Evolutionary conservation across 2,113 vertebrate genomes (phyloP).

Genomic region (Malurus melanocephalus): DNA sequence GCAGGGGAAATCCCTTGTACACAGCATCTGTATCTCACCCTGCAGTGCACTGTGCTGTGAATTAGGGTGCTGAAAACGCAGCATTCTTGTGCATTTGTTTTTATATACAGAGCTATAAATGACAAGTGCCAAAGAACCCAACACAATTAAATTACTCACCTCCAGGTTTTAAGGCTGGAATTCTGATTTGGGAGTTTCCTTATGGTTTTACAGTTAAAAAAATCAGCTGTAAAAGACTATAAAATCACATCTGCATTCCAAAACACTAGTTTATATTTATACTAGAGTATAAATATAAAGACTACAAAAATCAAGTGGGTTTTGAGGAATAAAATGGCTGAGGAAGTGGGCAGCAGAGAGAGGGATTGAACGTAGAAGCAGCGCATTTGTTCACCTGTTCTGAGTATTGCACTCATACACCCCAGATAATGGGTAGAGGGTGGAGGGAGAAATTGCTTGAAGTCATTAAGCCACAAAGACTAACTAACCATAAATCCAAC

Average conservation of each 20-base stretch:
- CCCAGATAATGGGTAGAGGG: conserved; percentile 28
- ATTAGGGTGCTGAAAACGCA: background rate
- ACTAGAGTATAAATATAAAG: conserved; percentile 17
- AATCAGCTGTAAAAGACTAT: conserved; percentile 42
- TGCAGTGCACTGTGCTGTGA: background rate
- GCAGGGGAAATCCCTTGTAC: background rate
- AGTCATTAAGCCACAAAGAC: conserved; percentile 63
- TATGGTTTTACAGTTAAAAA: conserved; percentile 46
- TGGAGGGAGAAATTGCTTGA: conserved; percentile 62
- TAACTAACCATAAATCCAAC: conserved; percentile 60
- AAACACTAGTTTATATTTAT: background rate
- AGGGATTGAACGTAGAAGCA: background rate
- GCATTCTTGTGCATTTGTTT: background rate
- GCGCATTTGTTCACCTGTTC: conserved; percentile 61
- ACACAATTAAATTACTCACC: background rate
- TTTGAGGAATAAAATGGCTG: conserved; percentile 29
- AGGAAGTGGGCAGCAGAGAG: background rate
- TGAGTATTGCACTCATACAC: conserved; percentile 36
- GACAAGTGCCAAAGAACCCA: background rate
- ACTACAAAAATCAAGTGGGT: conserved; percentile 3
- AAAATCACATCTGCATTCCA: conserved; percentile 49
- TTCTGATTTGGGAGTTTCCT: conserved; percentile 49
- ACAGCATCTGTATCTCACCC: background rate
- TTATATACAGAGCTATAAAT: background rate
- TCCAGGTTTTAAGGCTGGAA: conserved; percentile 25